phyloP scores from a whole-genome alignment of 2,888 invertebrate species.

The Tigriopus californicus region DNA sequence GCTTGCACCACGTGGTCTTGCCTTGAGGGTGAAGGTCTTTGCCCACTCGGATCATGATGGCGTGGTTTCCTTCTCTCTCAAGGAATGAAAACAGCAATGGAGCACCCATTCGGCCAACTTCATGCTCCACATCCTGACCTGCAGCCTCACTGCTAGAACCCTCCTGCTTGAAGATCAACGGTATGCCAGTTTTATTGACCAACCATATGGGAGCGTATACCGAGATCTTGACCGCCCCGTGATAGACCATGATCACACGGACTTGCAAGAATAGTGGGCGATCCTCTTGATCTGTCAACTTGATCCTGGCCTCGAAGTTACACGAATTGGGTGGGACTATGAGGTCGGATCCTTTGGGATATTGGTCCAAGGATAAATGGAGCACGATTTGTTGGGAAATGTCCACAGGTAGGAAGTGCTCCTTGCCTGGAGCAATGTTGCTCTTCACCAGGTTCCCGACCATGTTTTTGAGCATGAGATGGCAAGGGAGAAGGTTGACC shows the following conservation, averaged over 20 bases:
- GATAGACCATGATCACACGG: conserved; percentile 38
- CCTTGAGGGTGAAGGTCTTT: conserved; percentile 37
- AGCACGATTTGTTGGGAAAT: conserved; percentile 9
- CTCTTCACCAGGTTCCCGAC: conserved; percentile 1
- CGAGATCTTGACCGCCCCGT: conserved; percentile 45
- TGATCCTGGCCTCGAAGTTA: conserved; percentile 33
- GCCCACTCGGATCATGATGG: conserved; percentile 54
- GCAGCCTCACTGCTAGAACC: conserved; percentile 30
- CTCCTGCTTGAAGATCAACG: conserved; percentile 84
- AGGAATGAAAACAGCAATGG: conserved; percentile 85
- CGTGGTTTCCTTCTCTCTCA: conserved; percentile 49
- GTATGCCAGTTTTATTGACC: conserved; percentile 83
- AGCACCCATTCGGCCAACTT: conserved; percentile 72
- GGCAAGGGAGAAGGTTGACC: conserved; percentile 63
- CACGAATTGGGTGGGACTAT: conserved; percentile 16
- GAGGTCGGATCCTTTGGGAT: conserved; percentile 17
- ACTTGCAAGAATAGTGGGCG: conserved; percentile 56
- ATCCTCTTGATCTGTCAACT: conserved; percentile 50
- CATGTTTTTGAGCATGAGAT: conserved; percentile 26
- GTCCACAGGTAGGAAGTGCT: conserved; percentile 9
- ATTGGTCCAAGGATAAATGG: conserved; percentile 19
- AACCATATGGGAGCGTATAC: conserved; percentile 82
- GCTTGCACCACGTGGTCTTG: conserved; percentile 31
- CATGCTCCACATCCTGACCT: conserved; percentile 86
- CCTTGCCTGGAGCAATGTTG: not conserved